Evolutionary conservation across 2,888 invertebrate species (phyloP), one percentile per base, ranked within the genome.

Genomic region (Apoda limacodes): DNA sequence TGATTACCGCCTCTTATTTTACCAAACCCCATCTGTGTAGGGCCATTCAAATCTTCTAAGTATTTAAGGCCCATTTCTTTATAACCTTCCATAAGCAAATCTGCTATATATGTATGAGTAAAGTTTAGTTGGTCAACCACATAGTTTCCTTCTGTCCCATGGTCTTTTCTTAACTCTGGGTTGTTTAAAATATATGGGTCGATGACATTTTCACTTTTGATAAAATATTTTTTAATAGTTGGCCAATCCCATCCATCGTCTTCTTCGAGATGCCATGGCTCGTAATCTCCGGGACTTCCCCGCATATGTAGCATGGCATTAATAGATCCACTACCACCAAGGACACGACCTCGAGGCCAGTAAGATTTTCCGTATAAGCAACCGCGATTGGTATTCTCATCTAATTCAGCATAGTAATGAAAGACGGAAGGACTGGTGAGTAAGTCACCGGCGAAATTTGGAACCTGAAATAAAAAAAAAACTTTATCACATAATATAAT

Each of bases 1-100:
- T 81, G 42, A 30, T 71, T 68, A 1, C 75, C 68, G 2, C 83
- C 84, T 48, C 81, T 70, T 9, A 83, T 66, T 43, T 75, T 82
- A 9, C 80, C 82, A n/a, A 82, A 67, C 1, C 82, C 84, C 45
- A 83, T 69, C 54, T 84, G 83, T 4, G 65, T 63, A 0, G 59
- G 57, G 1, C 76, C 75, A 34, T 75, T 76, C 20, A 78, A 53
- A 35, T 76, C 61, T 17, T 71, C 59, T 26, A 81, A 49, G 40
- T 65, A 74, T 13, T 62, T 60, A 22, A 83, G 55, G 2, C 83
- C 83, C 42, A 83, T 50, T 52, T 84, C 82, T 46, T 59, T 50
- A 22, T 83, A 82, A 1, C 71, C 83, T 29, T 70, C 46, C 23
- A 46, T 59, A 12, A 78, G 43, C 43, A 50, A 62, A 10, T 74